These are phyloP conservation scores for Ptychobarbus kaznakovi DNA, from an alignment of 2,797 vertebrate species.

Conservation along the genomic window DNA sequence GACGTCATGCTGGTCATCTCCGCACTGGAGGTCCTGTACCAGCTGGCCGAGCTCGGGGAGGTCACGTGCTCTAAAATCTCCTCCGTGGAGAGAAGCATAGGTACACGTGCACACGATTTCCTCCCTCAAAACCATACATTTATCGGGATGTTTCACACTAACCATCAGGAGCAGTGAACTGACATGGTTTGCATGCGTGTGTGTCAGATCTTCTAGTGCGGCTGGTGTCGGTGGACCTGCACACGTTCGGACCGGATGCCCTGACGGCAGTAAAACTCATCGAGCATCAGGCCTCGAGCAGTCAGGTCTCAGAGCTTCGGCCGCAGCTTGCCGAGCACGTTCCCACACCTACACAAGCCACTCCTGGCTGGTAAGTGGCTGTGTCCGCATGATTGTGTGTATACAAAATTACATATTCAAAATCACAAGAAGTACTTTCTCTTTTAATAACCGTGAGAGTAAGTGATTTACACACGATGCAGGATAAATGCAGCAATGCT, in stretches of 20 bases:
- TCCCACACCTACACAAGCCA: slow-evolving; percentile 82
- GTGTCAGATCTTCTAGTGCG: slow-evolving; percentile 91
- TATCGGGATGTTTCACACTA: not conserved
- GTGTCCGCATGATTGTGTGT: not conserved
- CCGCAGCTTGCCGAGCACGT: slow-evolving; percentile 94
- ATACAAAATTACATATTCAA: not conserved
- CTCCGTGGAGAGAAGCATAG: slow-evolving; percentile 95
- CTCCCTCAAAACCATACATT: no score
- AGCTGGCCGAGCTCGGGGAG: slow-evolving; percentile 97
- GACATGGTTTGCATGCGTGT: not conserved
- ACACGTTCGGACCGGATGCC: slow-evolving; percentile 96
- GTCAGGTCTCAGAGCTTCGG: slow-evolving; percentile 91
- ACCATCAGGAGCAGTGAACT: not conserved
- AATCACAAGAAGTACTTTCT: not conserved
- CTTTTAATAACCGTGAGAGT: no score
- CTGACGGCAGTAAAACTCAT: slow-evolving; percentile 94
- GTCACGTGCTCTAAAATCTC: slow-evolving; percentile 95
- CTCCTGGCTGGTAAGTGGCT: slow-evolving; percentile 77
- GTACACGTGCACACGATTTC: slow-evolving; percentile 74
- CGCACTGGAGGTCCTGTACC: slow-evolving; percentile 96
- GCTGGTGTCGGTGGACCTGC: slow-evolving; percentile 95
- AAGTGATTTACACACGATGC: not conserved
- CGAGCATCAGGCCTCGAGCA: slow-evolving; percentile 91
- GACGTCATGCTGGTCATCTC: slow-evolving; percentile 99
- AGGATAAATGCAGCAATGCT: not conserved